Percentiles rank a stretch among this genome's conserved stretches.
These are phyloP conservation scores for Pseudachorutes palmiensis DNA, from an alignment of 1,140 invertebrate genomes.

Conservation along the genomic window DNA sequence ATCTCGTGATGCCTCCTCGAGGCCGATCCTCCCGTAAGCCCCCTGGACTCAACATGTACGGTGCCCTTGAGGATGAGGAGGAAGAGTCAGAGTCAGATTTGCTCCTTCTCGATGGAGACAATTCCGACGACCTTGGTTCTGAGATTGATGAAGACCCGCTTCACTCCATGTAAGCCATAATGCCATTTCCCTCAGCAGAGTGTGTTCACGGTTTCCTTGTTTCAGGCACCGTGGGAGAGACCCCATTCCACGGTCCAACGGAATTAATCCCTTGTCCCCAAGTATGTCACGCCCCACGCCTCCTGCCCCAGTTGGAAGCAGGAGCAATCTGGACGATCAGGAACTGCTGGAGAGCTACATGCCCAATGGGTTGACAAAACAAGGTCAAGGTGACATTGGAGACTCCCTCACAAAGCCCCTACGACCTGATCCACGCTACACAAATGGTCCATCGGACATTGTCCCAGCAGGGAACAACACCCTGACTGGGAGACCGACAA, in stretches of 20 bases:
- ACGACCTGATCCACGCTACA: not conserved
- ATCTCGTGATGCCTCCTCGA: too few relatives aligned
- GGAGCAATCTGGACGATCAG: too few relatives aligned
- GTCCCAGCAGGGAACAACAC: too few relatives aligned
- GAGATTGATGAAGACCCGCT: constrained; percentile 32
- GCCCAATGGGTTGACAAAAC: not conserved
- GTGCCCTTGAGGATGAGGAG: constrained; percentile 31
- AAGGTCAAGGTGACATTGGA: not conserved
- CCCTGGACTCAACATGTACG: constrained; percentile 28
- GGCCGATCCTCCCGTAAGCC: too few relatives aligned
- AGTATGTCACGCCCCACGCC: not conserved
- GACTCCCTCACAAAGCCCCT: constrained; percentile 1
- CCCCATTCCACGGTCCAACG: too few relatives aligned
- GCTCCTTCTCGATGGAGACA: constrained; percentile 34
- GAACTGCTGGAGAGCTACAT: constrained; percentile 4
- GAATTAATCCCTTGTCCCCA: not conserved
- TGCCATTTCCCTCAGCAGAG: too few relatives aligned
- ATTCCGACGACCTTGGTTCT: constrained; percentile 28
- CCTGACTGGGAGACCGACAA: too few relatives aligned
- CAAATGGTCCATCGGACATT: too few relatives aligned
- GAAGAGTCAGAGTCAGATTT: constrained; percentile 34
- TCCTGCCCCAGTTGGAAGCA: not conserved
- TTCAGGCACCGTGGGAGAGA: too few relatives aligned
- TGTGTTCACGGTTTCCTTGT: not conserved
- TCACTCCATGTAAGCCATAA: not conserved